Base-by-base conservation (phyloP, 2,888 invertebrate genomes). In the Aphelenchoides bicaudatus region DNA sequence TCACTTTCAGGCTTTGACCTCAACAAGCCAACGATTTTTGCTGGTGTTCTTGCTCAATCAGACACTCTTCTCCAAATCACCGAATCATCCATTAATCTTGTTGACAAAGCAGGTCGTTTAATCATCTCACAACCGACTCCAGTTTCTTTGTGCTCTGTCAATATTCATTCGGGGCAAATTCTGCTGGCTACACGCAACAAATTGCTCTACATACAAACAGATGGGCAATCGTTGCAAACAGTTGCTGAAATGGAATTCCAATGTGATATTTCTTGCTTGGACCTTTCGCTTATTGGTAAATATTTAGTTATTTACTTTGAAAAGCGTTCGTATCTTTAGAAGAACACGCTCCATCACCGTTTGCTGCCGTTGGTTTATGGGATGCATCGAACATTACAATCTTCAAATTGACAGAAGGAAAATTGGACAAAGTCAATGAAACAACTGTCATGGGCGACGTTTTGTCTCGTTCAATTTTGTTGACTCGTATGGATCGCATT, bases 191-290 rank as follows among this genome's bases (percentile, higher is more conserved):
- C 62, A 5, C 65, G 71, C n/a, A 58, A 62, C 30, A 31, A 34
- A 2, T 39, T 74, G 2, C 64, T 65, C 62, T 72, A 64, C 38
- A 31, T 68, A 28, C 65, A 19, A 57, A 62, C 63, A 53, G 62
- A 56, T 19, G 59, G 8, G 50, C 63, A 66, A 58, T 66, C 60
- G 25, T 56, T 75, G 16, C 25, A 47, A 2, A 19, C 57, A 43
- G 27, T 64, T 3, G 57, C 51, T 19, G 47, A 51, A 27, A 70
- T 74, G 13, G 86, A 86, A 27, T 85, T 94, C 82, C 89, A 91
- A 27, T 88, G 91, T 75, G 96, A 98, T 82, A 89, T 96, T 39
- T 93, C 98, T 3, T 98, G 96, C 80, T 81, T 98, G 54, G 94
- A 96, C 82, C 86, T 96, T 49, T 90, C 90, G 2, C 89, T 91